Conservation (phyloP, 2,888 invertebrate species). For the Drosophila maculinotata region DNA sequence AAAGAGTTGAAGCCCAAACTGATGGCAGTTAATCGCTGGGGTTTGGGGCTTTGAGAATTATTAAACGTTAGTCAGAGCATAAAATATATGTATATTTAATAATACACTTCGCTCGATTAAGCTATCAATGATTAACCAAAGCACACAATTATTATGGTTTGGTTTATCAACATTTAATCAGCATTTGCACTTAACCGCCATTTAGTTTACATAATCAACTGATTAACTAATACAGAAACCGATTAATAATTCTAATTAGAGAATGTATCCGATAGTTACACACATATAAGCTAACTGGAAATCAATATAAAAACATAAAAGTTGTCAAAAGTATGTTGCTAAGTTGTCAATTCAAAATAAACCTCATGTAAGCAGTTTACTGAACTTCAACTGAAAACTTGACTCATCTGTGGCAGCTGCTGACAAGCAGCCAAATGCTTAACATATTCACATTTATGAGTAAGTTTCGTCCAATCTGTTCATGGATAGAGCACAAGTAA, state of each 20-base stretch:
- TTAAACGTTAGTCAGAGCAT: conserved; percentile 9
- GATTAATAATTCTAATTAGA: conserved; percentile 7
- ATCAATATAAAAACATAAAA: too few species aligned
- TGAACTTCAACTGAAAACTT: neutral
- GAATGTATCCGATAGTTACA: neutral
- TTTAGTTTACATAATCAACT: too few species aligned
- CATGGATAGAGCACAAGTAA: too few species aligned
- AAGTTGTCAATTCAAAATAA: too few species aligned
- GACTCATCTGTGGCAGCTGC: neutral
- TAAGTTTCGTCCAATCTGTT: too few species aligned
- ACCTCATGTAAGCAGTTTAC: too few species aligned
- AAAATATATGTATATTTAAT: conserved; percentile 29
- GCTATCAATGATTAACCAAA: conserved; percentile 26
- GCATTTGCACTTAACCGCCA: conserved; percentile 6
- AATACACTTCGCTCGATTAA: conserved; percentile 24
- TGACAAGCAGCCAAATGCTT: neutral
- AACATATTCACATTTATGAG: neutral
- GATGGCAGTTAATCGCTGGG: conserved; percentile 1
- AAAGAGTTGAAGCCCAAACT: too few species aligned
- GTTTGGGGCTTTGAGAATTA: conserved; percentile 7
- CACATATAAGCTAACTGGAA: too few species aligned
- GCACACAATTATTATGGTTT: conserved; percentile 31
- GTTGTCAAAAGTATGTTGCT: too few species aligned
- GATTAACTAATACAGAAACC: conserved; percentile 14
- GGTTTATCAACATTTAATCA: conserved; percentile 43